Evolutionary conservation across 2,797 vertebrate genomes (phyloP), one percentile per base, ranked within the genome.

Genomic region (Nyctalus aviator): DNA sequence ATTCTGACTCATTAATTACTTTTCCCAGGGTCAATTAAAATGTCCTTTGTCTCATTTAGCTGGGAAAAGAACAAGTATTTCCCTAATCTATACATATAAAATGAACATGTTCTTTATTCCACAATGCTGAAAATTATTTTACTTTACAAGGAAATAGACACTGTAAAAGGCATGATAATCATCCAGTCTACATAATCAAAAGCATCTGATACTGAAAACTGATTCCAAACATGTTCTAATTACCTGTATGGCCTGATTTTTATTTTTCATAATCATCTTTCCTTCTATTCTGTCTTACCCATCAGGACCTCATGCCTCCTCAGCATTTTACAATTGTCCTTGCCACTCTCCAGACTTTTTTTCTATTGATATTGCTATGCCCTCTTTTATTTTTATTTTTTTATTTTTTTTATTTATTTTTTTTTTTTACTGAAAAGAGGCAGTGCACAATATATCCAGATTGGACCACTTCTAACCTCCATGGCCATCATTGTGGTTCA

Each of bases 11-110:
- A 82, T 90, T 95, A 90, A 92, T 95, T 88, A 90, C 25, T 73
- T 93, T 96, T 83, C 32, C 73, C 32, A 82, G 20, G 32, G 92
- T n/a, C 18, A 44, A 76, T 91, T 96, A 87, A 92, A 84, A 93
- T 75, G 93, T 92, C 21, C 13, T 96, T 83, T 53, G 57, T 66
- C 55, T 96, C 90, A 79, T 91, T 93, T 94, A 96, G 18, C 83
- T 95, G 93, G 18, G n/a, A 95, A 64, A 84, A 89, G 15, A 94
- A 50, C 44, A 92, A 88, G 44, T 71, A 96, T 81, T 62, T 82
- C 25, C 32, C 37, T 93, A 85, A 92, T 88, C 57, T 71, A 66
- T 64, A 79, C 64, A 72, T 89, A 86, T 44, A 82, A 78, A 88
- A 84, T 78, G n/a, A 95, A 76, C 44, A 94, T 79, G 8, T 86